Conservation (phyloP, 1,140 invertebrate genomes). For the Macrocentrus cingulum region DNA sequence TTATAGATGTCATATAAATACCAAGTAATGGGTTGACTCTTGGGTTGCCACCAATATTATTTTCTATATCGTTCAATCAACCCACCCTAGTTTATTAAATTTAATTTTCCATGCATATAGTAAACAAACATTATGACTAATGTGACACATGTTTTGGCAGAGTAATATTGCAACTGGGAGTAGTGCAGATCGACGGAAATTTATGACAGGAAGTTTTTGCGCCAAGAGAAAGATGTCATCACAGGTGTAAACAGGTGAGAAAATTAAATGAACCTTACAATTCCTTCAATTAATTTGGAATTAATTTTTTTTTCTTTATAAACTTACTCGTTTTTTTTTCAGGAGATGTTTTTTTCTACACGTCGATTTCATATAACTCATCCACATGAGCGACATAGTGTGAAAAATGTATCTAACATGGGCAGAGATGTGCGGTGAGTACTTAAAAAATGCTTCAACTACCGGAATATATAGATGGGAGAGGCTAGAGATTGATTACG, state of each 20-base stretch:
- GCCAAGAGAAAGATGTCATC: conserved; percentile 5
- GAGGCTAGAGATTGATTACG: not conserved
- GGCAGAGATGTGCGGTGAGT: not conserved
- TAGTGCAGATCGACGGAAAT: not conserved
- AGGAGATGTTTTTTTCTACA: conserved; percentile 37
- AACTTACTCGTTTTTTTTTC: conserved; percentile 37
- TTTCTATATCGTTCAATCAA: conserved; percentile 15
- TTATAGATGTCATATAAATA: conserved; percentile 24
- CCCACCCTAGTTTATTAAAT: conserved; percentile 1
- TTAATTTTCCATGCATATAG: not conserved
- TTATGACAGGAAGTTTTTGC: not conserved
- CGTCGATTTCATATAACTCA: conserved; percentile 45
- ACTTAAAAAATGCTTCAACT: not conserved
- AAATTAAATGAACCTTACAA: conserved; percentile 8
- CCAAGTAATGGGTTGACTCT: conserved; percentile 6
- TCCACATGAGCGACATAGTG: conserved; percentile 50
- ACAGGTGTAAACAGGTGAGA: conserved; percentile 10
- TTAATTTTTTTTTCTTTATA: too few relatives aligned
- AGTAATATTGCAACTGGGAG: too few relatives aligned
- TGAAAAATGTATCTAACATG: not conserved
- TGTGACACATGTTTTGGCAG: conserved; percentile 2
- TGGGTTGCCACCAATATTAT: conserved; percentile 19
- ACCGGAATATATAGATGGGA: not conserved
- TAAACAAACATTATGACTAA: not conserved
- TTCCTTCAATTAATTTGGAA: too few relatives aligned